A percentile compares a stretch with the other conserved stretches of the same genome.
Evolutionary conservation across 2,797 vertebrate genomes (phyloP).

Genomic region (Helarctos malayanus): DNA sequence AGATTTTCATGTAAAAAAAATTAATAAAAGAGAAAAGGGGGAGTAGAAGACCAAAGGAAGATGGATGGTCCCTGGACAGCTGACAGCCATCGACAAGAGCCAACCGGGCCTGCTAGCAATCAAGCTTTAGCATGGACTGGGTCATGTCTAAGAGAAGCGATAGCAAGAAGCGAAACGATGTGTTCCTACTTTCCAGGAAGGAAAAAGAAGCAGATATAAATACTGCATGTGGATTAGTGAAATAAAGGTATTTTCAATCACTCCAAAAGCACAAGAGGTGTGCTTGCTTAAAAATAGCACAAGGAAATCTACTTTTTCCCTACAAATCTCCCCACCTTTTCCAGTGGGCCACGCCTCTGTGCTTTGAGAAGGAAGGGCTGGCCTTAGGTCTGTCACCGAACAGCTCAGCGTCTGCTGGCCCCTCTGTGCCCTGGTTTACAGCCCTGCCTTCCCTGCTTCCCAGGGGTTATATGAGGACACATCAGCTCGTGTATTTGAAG

Average conservation of each 20-base stretch:
- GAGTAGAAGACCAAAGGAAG: not conserved
- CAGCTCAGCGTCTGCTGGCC: not conserved
- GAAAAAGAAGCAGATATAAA: not conserved
- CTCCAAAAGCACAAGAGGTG: conserved; percentile 1
- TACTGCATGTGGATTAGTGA: not conserved
- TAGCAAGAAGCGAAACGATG: conserved; percentile 11
- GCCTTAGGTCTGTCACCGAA: accelerated
- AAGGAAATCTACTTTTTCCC: not conserved
- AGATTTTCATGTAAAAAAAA: not conserved
- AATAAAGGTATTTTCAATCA: conserved; percentile 55
- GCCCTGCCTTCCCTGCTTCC: not conserved
- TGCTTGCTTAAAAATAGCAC: not conserved
- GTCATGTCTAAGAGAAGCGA: not conserved
- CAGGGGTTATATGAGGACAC: not conserved
- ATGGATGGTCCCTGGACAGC: not conserved
- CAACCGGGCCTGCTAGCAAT: not conserved
- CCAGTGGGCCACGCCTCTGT: not conserved
- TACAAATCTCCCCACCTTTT: not conserved
- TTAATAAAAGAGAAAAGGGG: not conserved
- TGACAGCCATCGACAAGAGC: conserved; percentile 1
- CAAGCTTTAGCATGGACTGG: not conserved
- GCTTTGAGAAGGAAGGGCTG: not conserved
- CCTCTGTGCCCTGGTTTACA: not conserved
- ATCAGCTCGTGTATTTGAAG: not conserved
- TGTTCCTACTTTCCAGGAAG: conserved; percentile 20